phyloP scores from a whole-genome alignment of 1,140 invertebrate species.

The Caligus rogercresseyi region DNA sequence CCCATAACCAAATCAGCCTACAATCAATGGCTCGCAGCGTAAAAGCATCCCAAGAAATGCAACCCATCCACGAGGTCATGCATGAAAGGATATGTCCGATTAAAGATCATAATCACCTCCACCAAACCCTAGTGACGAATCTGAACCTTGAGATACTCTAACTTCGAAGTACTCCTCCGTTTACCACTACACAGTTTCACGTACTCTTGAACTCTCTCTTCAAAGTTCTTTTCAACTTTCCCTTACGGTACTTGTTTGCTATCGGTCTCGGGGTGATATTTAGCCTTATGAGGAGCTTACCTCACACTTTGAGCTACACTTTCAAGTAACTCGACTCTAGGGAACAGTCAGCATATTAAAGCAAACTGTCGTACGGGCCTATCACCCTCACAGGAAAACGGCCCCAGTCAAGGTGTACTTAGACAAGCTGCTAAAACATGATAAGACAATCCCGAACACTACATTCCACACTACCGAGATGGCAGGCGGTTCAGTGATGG shows the following conservation, averaged over 20 bases:
- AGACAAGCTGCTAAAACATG: constrained; percentile 27
- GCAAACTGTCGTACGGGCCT: constrained; percentile 42
- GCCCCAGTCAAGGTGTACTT: constrained; percentile 50
- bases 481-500: constrained; percentile 41
- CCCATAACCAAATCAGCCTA: too few relatives aligned
- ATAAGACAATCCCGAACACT: constrained; percentile 41
- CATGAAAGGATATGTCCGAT: too few relatives aligned
- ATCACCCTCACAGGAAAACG: constrained; percentile 47
- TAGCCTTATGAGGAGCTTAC: constrained; percentile 71
- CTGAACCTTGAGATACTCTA: too few relatives aligned
- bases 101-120: too few relatives aligned
- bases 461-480: constrained; percentile 39
- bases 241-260: constrained; percentile 77
- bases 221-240: constrained; percentile 78
- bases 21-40: too few relatives aligned
- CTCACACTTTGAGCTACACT: constrained; percentile 63
- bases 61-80: too few relatives aligned
- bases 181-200: constrained; percentile 39
- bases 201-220: constrained; percentile 71
- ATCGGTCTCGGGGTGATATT: constrained; percentile 64
- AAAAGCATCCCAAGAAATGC: too few relatives aligned
- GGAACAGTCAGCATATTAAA: constrained; percentile 37
- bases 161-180: background rate
- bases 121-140: too few relatives aligned
- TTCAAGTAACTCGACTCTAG: constrained; percentile 64